Evolutionary conservation across 2,113 vertebrate genomes (phyloP).

Genomic region (Oreocharis arfaki): DNA sequence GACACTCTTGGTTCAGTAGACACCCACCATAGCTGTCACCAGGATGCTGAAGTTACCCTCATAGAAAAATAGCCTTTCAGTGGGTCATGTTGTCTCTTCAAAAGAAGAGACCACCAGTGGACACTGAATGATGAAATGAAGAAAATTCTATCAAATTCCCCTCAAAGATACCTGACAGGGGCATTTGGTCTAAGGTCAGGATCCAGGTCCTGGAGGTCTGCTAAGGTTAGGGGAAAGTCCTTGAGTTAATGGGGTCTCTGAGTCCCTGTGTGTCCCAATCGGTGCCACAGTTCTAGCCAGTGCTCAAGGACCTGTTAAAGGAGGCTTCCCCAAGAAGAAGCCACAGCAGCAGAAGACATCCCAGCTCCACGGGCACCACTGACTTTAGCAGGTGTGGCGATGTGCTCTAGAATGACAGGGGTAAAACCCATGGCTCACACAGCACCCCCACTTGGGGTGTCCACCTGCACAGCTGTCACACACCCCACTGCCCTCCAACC

Average conservation of each 20-base stretch:
- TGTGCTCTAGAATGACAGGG: not conserved
- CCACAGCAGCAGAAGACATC: not conserved
- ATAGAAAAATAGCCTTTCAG: conserved; percentile 24
- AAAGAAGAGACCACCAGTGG: not conserved
- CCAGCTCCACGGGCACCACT: not conserved
- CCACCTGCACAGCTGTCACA: not conserved
- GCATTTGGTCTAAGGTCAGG: not conserved
- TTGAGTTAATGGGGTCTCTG: not conserved
- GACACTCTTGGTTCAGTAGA: conserved; percentile 44
- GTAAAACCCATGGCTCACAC: not conserved
- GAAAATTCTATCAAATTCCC: not conserved
- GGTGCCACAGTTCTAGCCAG: not conserved
- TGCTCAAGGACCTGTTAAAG: not conserved
- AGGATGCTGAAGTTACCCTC: not conserved
- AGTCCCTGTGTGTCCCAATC: not conserved
- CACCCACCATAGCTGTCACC: conserved; percentile 32
- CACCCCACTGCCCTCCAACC: not conserved
- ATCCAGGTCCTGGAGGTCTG: not conserved
- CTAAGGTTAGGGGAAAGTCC: not conserved
- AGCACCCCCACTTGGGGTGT: not conserved
- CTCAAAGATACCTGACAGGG: not conserved
- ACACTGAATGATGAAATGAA: not conserved
- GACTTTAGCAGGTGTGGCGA: not conserved
- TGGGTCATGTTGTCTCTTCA: not conserved
- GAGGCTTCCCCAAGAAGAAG: not conserved